Conservation (phyloP, 2,888 invertebrate species). For the Ashinkailepas kermadecensis region DNA sequence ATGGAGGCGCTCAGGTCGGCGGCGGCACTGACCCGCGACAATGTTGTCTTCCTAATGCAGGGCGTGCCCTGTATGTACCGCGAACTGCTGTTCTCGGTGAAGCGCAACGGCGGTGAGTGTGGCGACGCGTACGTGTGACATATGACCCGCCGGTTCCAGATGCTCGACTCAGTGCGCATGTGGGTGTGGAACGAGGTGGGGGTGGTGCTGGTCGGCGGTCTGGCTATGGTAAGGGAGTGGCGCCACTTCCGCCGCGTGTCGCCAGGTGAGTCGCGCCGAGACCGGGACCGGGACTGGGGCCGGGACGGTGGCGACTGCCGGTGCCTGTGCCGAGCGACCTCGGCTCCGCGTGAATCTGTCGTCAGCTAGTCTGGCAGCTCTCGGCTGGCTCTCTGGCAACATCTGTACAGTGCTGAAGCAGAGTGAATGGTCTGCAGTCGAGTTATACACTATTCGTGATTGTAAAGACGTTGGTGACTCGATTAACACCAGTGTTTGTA, state of each 20-base stretch:
- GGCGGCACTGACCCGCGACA: background rate
- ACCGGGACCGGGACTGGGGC: too few species aligned
- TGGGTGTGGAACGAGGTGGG: background rate
- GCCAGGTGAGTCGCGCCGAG: background rate
- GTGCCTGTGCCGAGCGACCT: too few species aligned
- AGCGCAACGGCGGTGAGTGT: slow-evolving; percentile 4
- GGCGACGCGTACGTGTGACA: background rate
- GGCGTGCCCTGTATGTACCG: slow-evolving; percentile 19
- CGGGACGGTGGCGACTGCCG: too few species aligned
- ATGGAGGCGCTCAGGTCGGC: background rate
- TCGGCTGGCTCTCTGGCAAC: too few species aligned
- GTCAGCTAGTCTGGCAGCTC: too few species aligned
- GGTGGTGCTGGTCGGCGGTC: background rate
- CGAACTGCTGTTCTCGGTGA: slow-evolving; percentile 3
- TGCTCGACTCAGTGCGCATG: background rate
- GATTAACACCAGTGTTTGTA: too few species aligned
- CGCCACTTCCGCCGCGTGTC: background rate
- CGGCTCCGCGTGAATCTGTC: too few species aligned
- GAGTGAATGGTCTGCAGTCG: too few species aligned
- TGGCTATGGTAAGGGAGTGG: slow-evolving; percentile 13
- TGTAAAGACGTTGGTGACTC: too few species aligned
- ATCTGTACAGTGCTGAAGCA: too few species aligned
- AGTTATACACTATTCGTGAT: too few species aligned
- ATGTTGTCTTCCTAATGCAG: background rate
- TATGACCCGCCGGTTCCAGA: background rate